Conservation (phyloP, 2,888 invertebrate genomes). For the Pachycephus smyrnensis region DNA sequence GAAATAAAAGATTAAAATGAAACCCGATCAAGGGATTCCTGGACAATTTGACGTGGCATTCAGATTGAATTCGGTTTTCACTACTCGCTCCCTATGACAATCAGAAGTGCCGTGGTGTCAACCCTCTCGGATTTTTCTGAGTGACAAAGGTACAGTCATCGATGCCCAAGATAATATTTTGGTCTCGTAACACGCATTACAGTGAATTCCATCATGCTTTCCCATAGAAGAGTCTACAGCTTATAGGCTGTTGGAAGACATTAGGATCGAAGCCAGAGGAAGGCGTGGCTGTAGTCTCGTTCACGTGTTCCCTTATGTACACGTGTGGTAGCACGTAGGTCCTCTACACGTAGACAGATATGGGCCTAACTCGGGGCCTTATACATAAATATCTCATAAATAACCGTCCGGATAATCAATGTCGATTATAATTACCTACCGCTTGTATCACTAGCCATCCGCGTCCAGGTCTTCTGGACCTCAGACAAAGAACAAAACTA, state of each 20-base stretch:
- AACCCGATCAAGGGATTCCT: neutral
- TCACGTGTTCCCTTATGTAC: neutral
- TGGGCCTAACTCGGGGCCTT: slow-evolving; percentile 33
- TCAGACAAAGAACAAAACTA: slow-evolving; percentile 14
- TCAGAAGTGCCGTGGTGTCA: neutral
- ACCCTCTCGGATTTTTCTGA: neutral
- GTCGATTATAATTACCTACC: slow-evolving; percentile 50
- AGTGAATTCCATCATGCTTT: neutral
- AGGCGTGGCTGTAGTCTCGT: slow-evolving; percentile 31
- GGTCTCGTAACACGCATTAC: slow-evolving; percentile 4
- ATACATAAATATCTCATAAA: slow-evolving; percentile 61
- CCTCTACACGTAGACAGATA: slow-evolving; percentile 21
- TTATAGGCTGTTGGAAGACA: slow-evolving; percentile 20
- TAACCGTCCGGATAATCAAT: slow-evolving; percentile 49
- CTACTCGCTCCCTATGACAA: neutral
- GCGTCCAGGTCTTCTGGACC: neutral
- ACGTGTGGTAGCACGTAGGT: slow-evolving; percentile 1
- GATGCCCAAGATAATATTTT: slow-evolving; percentile 6
- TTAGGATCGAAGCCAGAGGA: slow-evolving; percentile 26
- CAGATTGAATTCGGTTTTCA: neutral
- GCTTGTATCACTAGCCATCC: slow-evolving; percentile 24
- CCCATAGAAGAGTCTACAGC: neutral
- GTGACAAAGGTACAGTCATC: neutral
- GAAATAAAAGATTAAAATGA: neutral
- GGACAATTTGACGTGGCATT: neutral